Evolutionary conservation across 1,140 invertebrate genomes (phyloP).

Genomic region (Oryctes rhinoceros): DNA sequence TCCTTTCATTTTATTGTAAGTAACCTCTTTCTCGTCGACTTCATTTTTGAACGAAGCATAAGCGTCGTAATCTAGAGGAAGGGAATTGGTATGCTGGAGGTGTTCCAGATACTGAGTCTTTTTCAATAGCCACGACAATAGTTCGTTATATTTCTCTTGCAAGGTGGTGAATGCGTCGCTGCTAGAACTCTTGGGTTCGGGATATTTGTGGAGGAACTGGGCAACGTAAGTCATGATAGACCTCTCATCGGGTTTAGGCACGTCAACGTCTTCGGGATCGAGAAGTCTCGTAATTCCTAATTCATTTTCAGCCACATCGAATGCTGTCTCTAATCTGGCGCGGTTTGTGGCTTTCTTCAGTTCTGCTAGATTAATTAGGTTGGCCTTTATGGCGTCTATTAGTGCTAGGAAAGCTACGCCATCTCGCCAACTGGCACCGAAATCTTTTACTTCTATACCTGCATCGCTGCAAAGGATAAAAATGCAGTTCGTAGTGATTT

Average conservation of each 20-base stretch:
- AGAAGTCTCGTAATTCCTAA: slow-evolving; percentile 92
- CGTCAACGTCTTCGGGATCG: slow-evolving; percentile 97
- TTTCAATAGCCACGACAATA: slow-evolving; percentile 83
- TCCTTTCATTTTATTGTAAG: slow-evolving; percentile 77
- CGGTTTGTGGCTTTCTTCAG: slow-evolving; percentile 81
- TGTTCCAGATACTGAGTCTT: slow-evolving; percentile 77
- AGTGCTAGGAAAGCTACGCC: slow-evolving; percentile 96
- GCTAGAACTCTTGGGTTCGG: slow-evolving; percentile 76
- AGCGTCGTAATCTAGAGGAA: slow-evolving; percentile 74
- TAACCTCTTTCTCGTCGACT: slow-evolving; percentile 71
- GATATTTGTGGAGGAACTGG: slow-evolving; percentile 96
- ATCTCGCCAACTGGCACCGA: slow-evolving; percentile 96
- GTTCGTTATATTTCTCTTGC: slow-evolving; percentile 80
- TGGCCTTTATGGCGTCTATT: slow-evolving; percentile 93
- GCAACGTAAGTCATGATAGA: slow-evolving; percentile 99
- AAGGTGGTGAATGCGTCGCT: slow-evolving; percentile 77
- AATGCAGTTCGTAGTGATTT: no score
- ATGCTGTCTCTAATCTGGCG: slow-evolving; percentile 90
- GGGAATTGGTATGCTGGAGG: slow-evolving; percentile 70
- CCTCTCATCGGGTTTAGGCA: slow-evolving; percentile 95
- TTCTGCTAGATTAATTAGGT: slow-evolving; percentile 87
- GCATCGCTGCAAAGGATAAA: slow-evolving; percentile 70
- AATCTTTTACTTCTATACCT: slow-evolving; percentile 91
- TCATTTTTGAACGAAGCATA: slow-evolving; percentile 76
- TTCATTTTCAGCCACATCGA: slow-evolving; percentile 90